Evolutionary conservation across 2,888 invertebrate genomes (phyloP).

Genomic region (Phragmatobia fuliginosa): DNA sequence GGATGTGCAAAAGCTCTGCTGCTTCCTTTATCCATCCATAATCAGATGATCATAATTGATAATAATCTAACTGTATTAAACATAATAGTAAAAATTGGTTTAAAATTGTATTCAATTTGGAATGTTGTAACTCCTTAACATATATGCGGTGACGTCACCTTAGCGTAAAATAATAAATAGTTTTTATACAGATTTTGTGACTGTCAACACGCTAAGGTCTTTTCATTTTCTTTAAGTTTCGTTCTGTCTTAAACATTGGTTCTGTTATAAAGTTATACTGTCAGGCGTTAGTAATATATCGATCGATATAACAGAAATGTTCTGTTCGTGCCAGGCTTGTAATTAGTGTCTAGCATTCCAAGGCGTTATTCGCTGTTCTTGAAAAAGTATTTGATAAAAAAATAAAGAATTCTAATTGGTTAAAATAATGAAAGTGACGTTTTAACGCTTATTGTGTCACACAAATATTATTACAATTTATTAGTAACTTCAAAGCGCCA

Average conservation of each 20-base stretch:
- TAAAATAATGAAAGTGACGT: neutral
- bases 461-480: neutral
- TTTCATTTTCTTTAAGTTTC: too few relatives aligned
- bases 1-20: too few relatives aligned
- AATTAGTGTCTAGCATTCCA: conserved; percentile 27
- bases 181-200: too few relatives aligned
- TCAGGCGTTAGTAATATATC: conserved; percentile 17
- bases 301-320: conserved; percentile 32
- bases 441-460: neutral
- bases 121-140: too few relatives aligned
- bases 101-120: too few relatives aligned
- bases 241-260: too few relatives aligned
- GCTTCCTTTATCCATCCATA: too few relatives aligned
- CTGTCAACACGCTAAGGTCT: too few relatives aligned
- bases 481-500: neutral
- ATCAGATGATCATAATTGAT: neutral
- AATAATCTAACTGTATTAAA: neutral
- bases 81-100: neutral
- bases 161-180: too few relatives aligned
- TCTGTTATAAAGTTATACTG: neutral
- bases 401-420: neutral
- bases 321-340: conserved; percentile 24
- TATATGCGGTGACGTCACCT: too few relatives aligned
- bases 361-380: conserved; percentile 14
- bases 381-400: neutral